Conservation (phyloP, 2,888 invertebrate genomes). For the Trichopoda pennipes region DNA sequence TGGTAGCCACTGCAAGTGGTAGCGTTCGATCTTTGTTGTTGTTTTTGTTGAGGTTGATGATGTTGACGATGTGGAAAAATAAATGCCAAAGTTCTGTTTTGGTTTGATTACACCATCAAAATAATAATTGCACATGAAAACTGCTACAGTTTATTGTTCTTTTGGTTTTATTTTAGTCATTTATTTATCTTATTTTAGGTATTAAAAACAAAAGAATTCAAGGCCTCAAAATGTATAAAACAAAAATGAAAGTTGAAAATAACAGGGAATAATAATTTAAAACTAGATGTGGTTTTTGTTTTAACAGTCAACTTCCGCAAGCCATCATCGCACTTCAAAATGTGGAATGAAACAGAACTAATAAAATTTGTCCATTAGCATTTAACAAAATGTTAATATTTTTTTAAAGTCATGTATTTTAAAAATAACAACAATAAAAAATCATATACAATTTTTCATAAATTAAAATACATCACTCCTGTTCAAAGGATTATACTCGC, state of each 20-base stretch:
- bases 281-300: background rate
- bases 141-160: background rate
- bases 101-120: background rate
- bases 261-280: background rate
- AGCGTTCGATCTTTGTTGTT: background rate
- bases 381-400: too few relatives aligned
- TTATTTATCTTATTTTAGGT: background rate
- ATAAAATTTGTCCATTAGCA: too few relatives aligned
- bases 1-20: background rate
- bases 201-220: background rate
- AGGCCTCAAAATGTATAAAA: background rate
- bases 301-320: constrained; percentile 2
- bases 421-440: too few relatives aligned
- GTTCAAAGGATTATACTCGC: too few relatives aligned
- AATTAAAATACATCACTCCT: too few relatives aligned
- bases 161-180: background rate
- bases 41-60: background rate
- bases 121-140: background rate
- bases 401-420: too few relatives aligned
- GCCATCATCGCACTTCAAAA: background rate
- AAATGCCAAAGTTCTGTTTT: background rate
- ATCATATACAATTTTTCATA: too few relatives aligned
- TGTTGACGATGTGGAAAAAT: background rate
- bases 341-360: background rate
- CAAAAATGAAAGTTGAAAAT: constrained; percentile 1